A percentile compares a stretch with the other conserved stretches of the same genome.
Conservation (phyloP, 2,113 vertebrate species). For the Cairina moschata region DNA sequence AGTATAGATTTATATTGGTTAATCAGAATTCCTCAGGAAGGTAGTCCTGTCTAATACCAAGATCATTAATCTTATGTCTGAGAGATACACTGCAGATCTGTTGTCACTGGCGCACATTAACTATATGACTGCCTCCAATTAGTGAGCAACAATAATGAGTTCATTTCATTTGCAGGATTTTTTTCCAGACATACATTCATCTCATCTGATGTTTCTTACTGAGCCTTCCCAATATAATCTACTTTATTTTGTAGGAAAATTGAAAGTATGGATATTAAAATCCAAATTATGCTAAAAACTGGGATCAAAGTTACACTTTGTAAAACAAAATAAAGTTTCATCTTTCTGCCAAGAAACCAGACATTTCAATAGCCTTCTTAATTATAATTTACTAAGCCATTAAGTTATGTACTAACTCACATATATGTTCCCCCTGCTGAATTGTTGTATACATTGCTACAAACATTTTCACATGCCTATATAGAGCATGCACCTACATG, state of each 20-base stretch:
- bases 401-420: not conserved
- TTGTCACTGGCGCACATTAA: not conserved
- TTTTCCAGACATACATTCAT: not conserved
- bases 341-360: not conserved
- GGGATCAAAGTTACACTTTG: not conserved
- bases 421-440: not conserved
- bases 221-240: not conserved
- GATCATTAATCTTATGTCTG: not conserved
- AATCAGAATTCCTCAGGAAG: slow-evolving; percentile 21
- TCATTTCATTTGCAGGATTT: not conserved
- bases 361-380: not conserved
- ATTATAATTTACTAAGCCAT: not conserved
- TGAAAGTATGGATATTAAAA: not conserved
- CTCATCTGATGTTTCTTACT: not conserved
- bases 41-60: slow-evolving; percentile 23
- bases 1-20: not conserved
- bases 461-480: not conserved
- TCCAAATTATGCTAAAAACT: not conserved
- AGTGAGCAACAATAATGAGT: not conserved
- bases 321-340: not conserved
- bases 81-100: not conserved
- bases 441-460: not conserved
- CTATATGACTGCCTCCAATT: not conserved
- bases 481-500: not conserved
- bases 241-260: not conserved